Base-by-base conservation (phyloP, 2,113 vertebrate genomes). In the Nerophis lumbriciformis region DNA sequence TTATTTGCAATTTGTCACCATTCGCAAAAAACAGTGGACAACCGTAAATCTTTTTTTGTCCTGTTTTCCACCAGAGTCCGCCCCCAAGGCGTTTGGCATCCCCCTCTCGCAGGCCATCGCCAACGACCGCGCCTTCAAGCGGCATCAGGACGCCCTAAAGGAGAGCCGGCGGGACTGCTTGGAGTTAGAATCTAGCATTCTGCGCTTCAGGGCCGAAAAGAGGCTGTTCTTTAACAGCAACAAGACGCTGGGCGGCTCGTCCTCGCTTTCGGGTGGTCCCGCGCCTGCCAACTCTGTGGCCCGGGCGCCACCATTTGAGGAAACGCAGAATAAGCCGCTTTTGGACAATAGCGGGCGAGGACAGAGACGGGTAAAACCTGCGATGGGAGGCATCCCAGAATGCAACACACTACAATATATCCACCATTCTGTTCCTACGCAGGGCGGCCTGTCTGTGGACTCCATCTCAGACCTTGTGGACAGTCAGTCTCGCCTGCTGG, bases 391-490 rank as follows among this genome's bases (percentile, higher is more conserved):
- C 6, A 35, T 52, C 19, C 19, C 49, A 51, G 16, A 21, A 35
- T 13, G 21, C 19, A 35, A 35, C 51, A 35, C 28, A 1, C 6
- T 13, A 50, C 35, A 45, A 37, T 50, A n/a, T 10, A 1, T 35
- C 36, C 13, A 19, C 10, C 12, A 28, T 28, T 37, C 28, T 28
- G 28, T 14, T 4, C 13, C 16, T 3, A 16, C 42, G 0, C 79
- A 98, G 95, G 95, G 94, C 0, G 96, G 91, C 0, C 70, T 98
- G 66, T 98, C 92, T 0, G 94, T 94, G 38, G 95, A 98, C 80
- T 96, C 88, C 76, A 92, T 96, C 80, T 84, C 91, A 0, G 96
- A 98, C 63, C 82, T 98, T 47, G 92, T 95, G 0, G 92, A 92
- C 47, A 93, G 93, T 37, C 50, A 92, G 3, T 93, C 93, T 8